phyloP scores from a whole-genome alignment of 2,797 vertebrate genomes.

The Hipposideros larvatus region DNA sequence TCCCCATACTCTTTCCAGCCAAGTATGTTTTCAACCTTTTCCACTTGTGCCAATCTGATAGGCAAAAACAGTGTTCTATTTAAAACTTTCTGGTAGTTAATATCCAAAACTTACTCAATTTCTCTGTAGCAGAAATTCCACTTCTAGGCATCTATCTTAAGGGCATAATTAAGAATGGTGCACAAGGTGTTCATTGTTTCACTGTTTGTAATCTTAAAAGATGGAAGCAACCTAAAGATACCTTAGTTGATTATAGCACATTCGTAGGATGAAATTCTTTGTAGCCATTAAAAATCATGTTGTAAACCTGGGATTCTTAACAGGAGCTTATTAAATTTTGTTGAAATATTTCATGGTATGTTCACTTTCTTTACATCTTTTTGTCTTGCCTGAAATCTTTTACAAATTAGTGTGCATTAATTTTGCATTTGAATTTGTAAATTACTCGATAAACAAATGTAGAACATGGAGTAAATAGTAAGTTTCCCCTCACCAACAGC shows the following conservation, averaged over 20 bases:
- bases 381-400: neutral
- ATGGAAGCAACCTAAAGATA: neutral
- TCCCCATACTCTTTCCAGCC: neutral
- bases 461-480: neutral
- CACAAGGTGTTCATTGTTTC: neutral
- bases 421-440: slow-evolving; percentile 28
- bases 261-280: slow-evolving; percentile 29
- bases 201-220: neutral
- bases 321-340: neutral
- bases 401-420: neutral
- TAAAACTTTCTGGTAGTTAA: neutral
- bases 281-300: neutral
- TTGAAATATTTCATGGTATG: neutral
- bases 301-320: neutral
- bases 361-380: neutral
- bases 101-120: neutral
- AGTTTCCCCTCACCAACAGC: neutral
- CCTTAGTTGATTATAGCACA: neutral
- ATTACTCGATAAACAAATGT: neutral
- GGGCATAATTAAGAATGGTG: neutral
- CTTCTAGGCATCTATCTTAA: neutral
- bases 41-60: neutral
- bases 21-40: neutral
- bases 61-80: neutral
- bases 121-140: slow-evolving; percentile 15